phyloP scores from a whole-genome alignment of 1,140 invertebrate genomes.

The Leptopilina clavipes region DNA sequence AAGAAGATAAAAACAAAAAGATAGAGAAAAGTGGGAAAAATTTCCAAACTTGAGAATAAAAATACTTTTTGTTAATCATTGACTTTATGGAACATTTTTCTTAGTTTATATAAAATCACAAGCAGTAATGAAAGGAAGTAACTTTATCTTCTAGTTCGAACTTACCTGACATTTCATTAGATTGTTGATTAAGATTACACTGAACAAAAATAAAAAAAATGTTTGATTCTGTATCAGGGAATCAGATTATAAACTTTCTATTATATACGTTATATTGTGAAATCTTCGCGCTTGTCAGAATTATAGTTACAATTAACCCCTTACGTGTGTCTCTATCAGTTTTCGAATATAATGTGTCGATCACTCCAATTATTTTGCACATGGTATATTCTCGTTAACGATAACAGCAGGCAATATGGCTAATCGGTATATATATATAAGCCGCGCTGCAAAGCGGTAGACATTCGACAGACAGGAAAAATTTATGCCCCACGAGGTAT shows the following conservation, averaged over 20 bases:
- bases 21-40: no score
- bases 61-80: neutral
- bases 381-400: slow-evolving; percentile 21
- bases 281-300: slow-evolving; percentile 7
- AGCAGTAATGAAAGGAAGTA: neutral
- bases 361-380: slow-evolving; percentile 34
- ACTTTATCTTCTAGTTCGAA: neutral
- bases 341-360: neutral
- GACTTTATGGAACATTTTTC: no score
- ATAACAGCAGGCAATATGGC: slow-evolving; percentile 28
- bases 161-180: slow-evolving; percentile 18
- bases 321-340: slow-evolving; percentile 23
- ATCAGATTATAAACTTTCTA: neutral
- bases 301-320: slow-evolving; percentile 15
- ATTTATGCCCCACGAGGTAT: slow-evolving; percentile 21
- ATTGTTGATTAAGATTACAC: slow-evolving; percentile 24
- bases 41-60: no score
- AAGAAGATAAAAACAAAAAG: no score
- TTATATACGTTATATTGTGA: slow-evolving; percentile 1
- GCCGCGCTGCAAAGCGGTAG: neutral
- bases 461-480: slow-evolving; percentile 25
- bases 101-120: no score
- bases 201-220: neutral
- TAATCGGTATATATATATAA: slow-evolving; percentile 5
- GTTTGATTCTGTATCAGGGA: neutral